Evolutionary conservation across 1,140 invertebrate genomes (phyloP), one percentile per base, ranked within the genome.

Genomic region (Anoplolepis gracilipes): DNA sequence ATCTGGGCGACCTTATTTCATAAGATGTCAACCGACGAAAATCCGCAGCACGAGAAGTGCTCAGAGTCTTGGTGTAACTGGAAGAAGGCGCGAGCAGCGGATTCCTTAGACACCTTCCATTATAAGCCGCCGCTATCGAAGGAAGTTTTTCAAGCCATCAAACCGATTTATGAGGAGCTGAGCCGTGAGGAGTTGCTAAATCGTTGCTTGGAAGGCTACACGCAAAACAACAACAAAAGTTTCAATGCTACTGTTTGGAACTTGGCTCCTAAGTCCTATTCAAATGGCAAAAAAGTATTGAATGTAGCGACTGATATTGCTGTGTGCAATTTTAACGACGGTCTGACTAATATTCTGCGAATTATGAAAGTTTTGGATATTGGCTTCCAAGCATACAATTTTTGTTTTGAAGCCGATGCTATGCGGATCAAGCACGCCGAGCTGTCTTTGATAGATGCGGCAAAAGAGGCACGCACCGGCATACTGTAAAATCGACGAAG

Each of bases 151-250:
- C 1, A 75, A 11, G 49, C 53, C 7, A 11, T 75, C 11, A 16
- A 57, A 2, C 72, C 72, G 1, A 75, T 75, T 7, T 59, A 75
- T n/a, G 72, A 75, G 59, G 10, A 75, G 1, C 19, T 75, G 1
- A 75, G 33, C 4, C 11, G 39, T 0, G 8, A 55, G 10, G 25
- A 75, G 1, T 57, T 59, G 11, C 16, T 75, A 11, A 42, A 11
- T 5, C n/a, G 49, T 7, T 75, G 53, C 22, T 2, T 75, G 10
- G 69, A 16, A 2, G 42, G 69, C 7, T 73, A n/a, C 4, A 76
- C 33, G 4, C 33, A 59, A n/a, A 76, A 76, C 11, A 76, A 16
- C 22, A 76, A 75, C 10, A 33, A 59, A 42, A 61, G 72, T 39
- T 39, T 59, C 1, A 76, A 76, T n/a, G 30, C 19, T 6, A 36